Base-by-base conservation (phyloP, 1,140 invertebrate species). In the Anoplolepis gracilipes region DNA sequence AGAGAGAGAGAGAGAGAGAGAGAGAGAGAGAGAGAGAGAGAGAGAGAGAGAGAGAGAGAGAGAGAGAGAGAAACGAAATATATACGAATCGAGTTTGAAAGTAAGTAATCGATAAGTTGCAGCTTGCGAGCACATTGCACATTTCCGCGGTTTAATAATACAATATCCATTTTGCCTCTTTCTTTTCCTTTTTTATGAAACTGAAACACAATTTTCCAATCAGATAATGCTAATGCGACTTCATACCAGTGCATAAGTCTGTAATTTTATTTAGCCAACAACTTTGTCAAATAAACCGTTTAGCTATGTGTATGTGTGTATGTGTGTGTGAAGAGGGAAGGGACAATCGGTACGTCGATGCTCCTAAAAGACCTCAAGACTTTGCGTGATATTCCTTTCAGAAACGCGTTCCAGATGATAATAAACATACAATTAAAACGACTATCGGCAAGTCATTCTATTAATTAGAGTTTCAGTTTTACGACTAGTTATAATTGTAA, bases 321-420 rank as follows among this genome's bases (percentile, higher is more conserved):
- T 36, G 33, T 36, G 33, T 36, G 33, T 36, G 62, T 49, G 46
- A 19, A 64, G 64, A 8, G 8, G 7, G 10, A 1, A 57, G 62
- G 59, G 53, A 36, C 57, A 33, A n/a, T n/a, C 57, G 28, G 36
- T 42, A 85, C 61, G 19, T 69, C 36, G 36, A 33, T 55, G 76
- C 59, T 39, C 65, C 36, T 84, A 75, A 89, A 89, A 89, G 78
- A 84, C 39, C 84, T 81, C 76, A 79, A 89, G 84, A 85, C 85
- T 88, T 92, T 13, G 92, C 92, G 92, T 92, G 92, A 91, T 93
- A 91, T 73, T 78, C 88, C 77, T 91, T 85, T 88, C 86, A 90
- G 88, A 88, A 93, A 93, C 92, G 92, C 90, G 92, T 93, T 93
- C 85, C 86, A 89, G 89, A 86, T 91, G 93, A 94, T 94, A 93